A percentile compares a stretch with the other conserved stretches of the same genome.
Conservation (phyloP, 37 sponge, comb jelly and placozoan species). For the Geodia barretti region DNA sequence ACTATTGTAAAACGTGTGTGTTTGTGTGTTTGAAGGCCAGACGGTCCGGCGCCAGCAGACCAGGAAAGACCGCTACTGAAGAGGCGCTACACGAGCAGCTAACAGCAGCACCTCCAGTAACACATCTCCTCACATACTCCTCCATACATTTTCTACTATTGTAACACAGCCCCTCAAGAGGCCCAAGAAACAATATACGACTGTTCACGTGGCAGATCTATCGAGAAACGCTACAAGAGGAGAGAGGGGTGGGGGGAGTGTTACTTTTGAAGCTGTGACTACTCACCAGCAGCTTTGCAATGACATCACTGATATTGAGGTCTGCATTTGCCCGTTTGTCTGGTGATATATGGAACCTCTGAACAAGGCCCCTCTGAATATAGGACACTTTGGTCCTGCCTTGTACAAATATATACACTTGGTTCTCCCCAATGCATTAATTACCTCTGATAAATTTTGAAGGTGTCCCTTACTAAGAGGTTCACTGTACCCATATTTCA, state of each 20-base stretch:
- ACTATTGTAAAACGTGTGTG: no score
- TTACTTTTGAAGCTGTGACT: background rate
- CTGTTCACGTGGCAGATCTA: no score
- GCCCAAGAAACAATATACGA: background rate
- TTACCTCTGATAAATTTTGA: no score
- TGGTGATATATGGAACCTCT: no score
- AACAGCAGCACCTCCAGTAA: background rate
- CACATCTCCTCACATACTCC: background rate
- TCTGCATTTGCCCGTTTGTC: no score
- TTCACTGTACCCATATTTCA: background rate
- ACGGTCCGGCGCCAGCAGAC: background rate
- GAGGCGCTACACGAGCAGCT: background rate
- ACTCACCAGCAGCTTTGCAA: conserved; percentile 32
- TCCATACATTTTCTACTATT: no score
- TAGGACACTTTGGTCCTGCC: no score
- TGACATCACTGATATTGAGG: conserved; percentile 17
- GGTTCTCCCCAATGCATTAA: background rate
- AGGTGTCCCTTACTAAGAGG: no score
- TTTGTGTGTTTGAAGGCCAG: no score
- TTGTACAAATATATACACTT: no score
- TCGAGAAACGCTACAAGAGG: no score
- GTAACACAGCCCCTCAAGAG: background rate
- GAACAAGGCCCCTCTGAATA: no score
- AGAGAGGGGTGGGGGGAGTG: background rate
- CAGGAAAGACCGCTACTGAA: background rate